Percentiles rank a stretch among this genome's conserved stretches.
Conservation (phyloP, 2,888 invertebrate species). For the Salpingus planirostris region DNA sequence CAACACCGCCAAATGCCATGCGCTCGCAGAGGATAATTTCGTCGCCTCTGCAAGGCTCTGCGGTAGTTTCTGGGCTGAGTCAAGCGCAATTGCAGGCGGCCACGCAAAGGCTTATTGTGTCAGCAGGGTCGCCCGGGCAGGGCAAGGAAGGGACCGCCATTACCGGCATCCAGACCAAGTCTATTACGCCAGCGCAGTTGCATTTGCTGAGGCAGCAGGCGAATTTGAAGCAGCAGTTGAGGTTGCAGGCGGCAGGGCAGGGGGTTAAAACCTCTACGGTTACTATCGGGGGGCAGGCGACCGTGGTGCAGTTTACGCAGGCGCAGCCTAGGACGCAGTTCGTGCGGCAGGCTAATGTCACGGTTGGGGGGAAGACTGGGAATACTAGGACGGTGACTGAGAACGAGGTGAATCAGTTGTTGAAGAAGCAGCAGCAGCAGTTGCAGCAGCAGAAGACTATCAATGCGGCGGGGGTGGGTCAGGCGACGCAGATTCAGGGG, state of each 20-base stretch:
- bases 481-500: slow-evolving; percentile 32
- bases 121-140: slow-evolving; percentile 28
- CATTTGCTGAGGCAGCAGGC: slow-evolving; percentile 54
- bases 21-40: slow-evolving; percentile 37
- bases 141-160: slow-evolving; percentile 26
- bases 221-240: slow-evolving; percentile 34
- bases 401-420: slow-evolving; percentile 46
- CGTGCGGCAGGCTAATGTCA: slow-evolving; percentile 35
- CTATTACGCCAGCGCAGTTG: slow-evolving; percentile 47
- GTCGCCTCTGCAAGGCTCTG: slow-evolving; percentile 35
- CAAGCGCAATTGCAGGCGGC: slow-evolving; percentile 37
- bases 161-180: slow-evolving; percentile 44
- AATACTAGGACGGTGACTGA: slow-evolving; percentile 43
- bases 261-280: slow-evolving; percentile 36
- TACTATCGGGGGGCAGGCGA: slow-evolving; percentile 32
- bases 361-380: slow-evolving; percentile 14
- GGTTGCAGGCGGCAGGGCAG: slow-evolving; percentile 32
- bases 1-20: slow-evolving; percentile 29
- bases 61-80: slow-evolving; percentile 38
- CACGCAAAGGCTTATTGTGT: slow-evolving; percentile 41
- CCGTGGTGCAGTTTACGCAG: slow-evolving; percentile 36
- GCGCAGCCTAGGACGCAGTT: slow-evolving; percentile 33
- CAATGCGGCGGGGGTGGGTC: slow-evolving; percentile 27
- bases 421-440: slow-evolving; percentile 41
- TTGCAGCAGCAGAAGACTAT: slow-evolving; percentile 37